Conservation (phyloP, 2,113 vertebrate genomes). For the Dasyurus viverrinus region DNA sequence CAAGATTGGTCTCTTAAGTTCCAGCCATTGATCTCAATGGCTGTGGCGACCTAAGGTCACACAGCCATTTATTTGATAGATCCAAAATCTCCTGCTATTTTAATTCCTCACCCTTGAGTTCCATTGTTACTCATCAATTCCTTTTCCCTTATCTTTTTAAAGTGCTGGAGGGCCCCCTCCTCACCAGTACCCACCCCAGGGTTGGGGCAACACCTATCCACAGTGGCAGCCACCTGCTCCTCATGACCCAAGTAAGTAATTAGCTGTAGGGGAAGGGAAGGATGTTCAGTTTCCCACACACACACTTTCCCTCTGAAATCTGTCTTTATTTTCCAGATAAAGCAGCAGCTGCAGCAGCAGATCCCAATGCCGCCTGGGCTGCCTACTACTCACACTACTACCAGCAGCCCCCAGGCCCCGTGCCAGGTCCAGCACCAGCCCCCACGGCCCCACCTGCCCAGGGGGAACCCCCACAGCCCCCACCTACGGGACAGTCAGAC, state of each 20-base stretch:
- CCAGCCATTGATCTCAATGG: neutral
- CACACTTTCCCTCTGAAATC: neutral
- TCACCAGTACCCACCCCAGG: conserved; percentile 91
- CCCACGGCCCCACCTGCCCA: conserved; percentile 86
- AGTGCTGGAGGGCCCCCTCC: conserved; percentile 89
- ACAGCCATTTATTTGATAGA: neutral
- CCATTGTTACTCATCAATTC: neutral
- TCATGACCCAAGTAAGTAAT: conserved; percentile 91
- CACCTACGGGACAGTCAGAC: conserved; percentile 90
- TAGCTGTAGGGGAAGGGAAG: rapidly evolving
- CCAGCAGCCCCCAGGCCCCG: conserved; percentile 90
- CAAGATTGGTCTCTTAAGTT: neutral
- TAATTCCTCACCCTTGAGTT: neutral
- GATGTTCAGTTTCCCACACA: neutral
- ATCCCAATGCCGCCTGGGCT: conserved; percentile 94
- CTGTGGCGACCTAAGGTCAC: too few relatives aligned
- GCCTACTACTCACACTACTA: conserved; percentile 96
- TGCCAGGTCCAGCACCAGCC: conserved; percentile 86
- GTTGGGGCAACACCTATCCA: conserved; percentile 92
- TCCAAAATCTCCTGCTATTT: neutral
- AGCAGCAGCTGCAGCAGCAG: conserved; percentile 85
- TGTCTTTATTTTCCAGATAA: conserved; percentile 82
- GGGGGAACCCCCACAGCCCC: conserved; percentile 86
- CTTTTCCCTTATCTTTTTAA: conserved; percentile 24
- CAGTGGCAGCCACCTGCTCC: conserved; percentile 93